These are phyloP conservation scores for Montipora cactus DNA, from an alignment of 64 coral and sea anemone genomes.

Conservation along the genomic window DNA sequence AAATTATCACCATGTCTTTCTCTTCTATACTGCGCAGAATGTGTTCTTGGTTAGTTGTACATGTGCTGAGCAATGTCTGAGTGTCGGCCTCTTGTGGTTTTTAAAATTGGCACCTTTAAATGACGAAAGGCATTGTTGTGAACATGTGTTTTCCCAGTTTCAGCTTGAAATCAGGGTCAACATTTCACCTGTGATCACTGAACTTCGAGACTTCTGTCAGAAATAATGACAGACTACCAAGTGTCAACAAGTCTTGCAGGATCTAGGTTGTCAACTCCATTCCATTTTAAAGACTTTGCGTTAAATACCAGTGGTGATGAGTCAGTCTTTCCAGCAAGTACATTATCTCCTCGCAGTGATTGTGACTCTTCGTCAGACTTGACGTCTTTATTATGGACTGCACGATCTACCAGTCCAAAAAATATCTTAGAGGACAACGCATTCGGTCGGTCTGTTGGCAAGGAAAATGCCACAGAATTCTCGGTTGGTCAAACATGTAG, in stretches of 20 bases:
- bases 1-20: too few species aligned
- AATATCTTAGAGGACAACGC: neutral
- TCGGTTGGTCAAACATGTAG: neutral
- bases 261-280: neutral
- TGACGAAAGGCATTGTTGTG: too few species aligned
- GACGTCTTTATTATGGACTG: slow-evolving; percentile 18
- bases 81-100: too few species aligned
- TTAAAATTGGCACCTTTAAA: too few species aligned
- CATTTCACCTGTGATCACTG: neutral
- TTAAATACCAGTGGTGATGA: slow-evolving; percentile 16
- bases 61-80: too few species aligned
- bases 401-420: neutral
- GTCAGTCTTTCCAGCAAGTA: slow-evolving; percentile 28
- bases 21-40: too few species aligned
- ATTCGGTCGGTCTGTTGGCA: neutral
- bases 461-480: too few species aligned
- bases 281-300: neutral
- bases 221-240: neutral
- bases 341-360: slow-evolving; percentile 17
- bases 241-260: neutral
- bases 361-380: slow-evolving; percentile 16
- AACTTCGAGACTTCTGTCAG: neutral
- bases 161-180: too few species aligned
- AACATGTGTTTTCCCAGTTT: too few species aligned
- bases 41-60: too few species aligned